Base-by-base conservation (phyloP, 2,113 vertebrate genomes). In the Anser cygnoides region DNA sequence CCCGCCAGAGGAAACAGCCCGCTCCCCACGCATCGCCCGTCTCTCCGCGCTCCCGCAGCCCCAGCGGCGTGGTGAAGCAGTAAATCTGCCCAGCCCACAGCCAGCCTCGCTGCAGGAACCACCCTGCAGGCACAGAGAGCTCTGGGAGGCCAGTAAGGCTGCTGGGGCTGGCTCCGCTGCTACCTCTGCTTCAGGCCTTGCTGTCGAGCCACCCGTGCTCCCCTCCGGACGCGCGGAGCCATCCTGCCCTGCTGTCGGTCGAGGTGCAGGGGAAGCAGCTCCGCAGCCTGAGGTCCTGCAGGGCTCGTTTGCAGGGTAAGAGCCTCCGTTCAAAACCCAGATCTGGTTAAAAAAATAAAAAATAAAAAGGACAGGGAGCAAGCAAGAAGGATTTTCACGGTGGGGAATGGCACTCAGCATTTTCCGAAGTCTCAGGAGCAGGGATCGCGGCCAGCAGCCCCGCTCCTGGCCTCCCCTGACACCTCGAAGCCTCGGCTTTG, bases 71-170 rank as follows among this genome's bases (percentile, higher is more conserved):
- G 46, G 46, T 21, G 46, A 21, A 49, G 46, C 46, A 49, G 46
- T 49, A 49, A 49, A 49, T 49, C 46, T 49, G 46, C 46, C 46
- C 46, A 11, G 46, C 46, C 46, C 46, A 49, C 46, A 11, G 10
- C 46, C 46, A 49, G 46, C 46, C 46, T 21, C 20, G 21, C 20
- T 49, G 46, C 46, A 49, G 46, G 46, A 49, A 21, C 46, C 46
- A 21, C 21, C 46, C 46, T 49, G 46, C 0, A 2, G 44, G 63
- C 5, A 10, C 33, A n/a, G 33, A 11, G 39, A 26, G 55, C 31
- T 84, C 2, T 2, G 16, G 0, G 1, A 0, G 25, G 4, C n/a
- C 63, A 22, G 62, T 22, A 7, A 0, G 3, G 62, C 11, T 0
- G 11, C 0, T 3, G 2, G 2, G 10, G 25, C 28, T 26, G 43